Evolutionary conservation across 2,888 invertebrate genomes (phyloP).

Genomic region (Cremastinae sp.): DNA sequence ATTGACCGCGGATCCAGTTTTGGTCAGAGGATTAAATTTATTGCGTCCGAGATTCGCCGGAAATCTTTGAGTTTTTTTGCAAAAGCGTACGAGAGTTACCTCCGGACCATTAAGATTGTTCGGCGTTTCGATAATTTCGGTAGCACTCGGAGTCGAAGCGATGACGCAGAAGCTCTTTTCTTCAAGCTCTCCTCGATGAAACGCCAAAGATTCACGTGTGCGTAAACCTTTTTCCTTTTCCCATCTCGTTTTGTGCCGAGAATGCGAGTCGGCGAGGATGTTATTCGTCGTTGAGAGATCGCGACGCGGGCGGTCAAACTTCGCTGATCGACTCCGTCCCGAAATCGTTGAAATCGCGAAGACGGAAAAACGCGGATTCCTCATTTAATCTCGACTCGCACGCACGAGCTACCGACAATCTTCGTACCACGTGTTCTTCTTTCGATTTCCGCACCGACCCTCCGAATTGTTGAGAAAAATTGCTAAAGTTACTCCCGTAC

Average conservation of each 20-base stretch:
- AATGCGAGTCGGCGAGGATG: slow-evolving; percentile 51
- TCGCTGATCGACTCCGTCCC: slow-evolving; percentile 52
- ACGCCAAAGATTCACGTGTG: slow-evolving; percentile 41
- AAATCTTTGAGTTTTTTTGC: slow-evolving; percentile 29
- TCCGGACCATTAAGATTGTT: slow-evolving; percentile 62
- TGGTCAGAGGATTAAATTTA: background rate
- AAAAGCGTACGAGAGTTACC: slow-evolving; percentile 18
- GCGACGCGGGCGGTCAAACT: slow-evolving; percentile 54
- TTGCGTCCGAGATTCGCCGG: slow-evolving; percentile 34
- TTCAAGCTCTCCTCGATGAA: slow-evolving; percentile 13
- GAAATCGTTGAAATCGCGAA: slow-evolving; percentile 61
- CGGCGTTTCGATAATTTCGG: slow-evolving; percentile 66
- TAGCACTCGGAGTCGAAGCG: slow-evolving; percentile 38
- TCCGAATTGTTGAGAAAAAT: slow-evolving; percentile 41
- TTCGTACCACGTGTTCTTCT: slow-evolving; percentile 37
- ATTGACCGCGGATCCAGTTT: background rate
- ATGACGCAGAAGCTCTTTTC: slow-evolving; percentile 8
- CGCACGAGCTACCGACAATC: slow-evolving; percentile 37
- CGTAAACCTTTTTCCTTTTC: slow-evolving; percentile 52
- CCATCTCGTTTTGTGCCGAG: slow-evolving; percentile 53
- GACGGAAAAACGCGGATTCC: slow-evolving; percentile 56
- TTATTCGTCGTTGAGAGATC: slow-evolving; percentile 26
- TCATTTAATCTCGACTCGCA: slow-evolving; percentile 30
- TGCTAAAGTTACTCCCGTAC: slow-evolving; percentile 16
- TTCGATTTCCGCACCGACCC: slow-evolving; percentile 32